Percentiles rank a stretch among this genome's conserved stretches.
Evolutionary conservation across 2,113 vertebrate species (phyloP).

Genomic region (Cephalopterus ornatus): DNA sequence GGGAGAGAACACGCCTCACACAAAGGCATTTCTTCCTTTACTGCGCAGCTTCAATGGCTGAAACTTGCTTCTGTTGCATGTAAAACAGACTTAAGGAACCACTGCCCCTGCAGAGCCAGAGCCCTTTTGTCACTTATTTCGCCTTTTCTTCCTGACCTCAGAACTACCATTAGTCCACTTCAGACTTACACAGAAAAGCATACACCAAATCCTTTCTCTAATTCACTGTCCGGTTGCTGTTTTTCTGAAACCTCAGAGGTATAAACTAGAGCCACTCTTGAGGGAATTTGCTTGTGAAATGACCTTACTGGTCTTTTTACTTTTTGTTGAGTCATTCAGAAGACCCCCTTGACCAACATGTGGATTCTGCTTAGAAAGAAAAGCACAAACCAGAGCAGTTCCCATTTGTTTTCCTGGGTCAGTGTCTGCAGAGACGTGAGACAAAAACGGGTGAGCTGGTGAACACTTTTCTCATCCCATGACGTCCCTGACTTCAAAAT

Average conservation of each 20-base stretch:
- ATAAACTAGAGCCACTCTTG: not conserved
- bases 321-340: not conserved
- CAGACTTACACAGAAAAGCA: not conserved
- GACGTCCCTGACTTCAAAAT: rapidly evolving
- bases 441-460: not conserved
- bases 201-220: not conserved
- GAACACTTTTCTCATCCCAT: not conserved
- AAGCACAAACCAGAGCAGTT: not conserved
- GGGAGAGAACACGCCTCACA: rapidly evolving
- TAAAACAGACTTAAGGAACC: not conserved
- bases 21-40: not conserved
- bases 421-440: not conserved
- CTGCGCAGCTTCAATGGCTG: not conserved
- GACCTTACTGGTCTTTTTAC: not conserved
- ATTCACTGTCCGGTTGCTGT: not conserved
- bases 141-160: not conserved
- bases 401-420: not conserved
- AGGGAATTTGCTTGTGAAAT: not conserved
- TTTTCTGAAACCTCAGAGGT: not conserved
- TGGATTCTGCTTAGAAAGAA: not conserved
- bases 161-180: not conserved
- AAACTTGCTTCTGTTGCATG: not conserved
- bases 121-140: not conserved
- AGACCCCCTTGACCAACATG: not conserved
- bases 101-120: not conserved